phyloP scores from a whole-genome alignment of 2,888 invertebrate species.

The Sphinx pinastri region DNA sequence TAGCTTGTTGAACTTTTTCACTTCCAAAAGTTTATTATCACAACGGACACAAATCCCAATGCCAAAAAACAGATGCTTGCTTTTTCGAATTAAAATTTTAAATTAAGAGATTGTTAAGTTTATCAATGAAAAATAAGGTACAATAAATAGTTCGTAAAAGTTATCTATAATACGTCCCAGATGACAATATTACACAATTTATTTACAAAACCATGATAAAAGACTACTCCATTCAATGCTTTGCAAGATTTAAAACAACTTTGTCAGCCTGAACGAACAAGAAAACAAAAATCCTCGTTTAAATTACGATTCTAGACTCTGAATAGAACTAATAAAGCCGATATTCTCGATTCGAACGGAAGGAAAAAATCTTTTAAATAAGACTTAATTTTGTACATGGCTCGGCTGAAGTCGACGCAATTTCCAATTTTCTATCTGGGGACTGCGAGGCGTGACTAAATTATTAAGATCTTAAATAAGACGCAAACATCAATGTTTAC shows the following conservation, averaged over 20 bases:
- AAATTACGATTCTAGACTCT: constrained; percentile 38
- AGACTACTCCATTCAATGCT: neutral
- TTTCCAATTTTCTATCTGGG: constrained; percentile 82
- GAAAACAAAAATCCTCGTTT: neutral
- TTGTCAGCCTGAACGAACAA: neutral
- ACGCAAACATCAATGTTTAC: constrained; percentile 72
- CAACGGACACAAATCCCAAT: too few relatives aligned
- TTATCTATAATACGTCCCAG: too few relatives aligned
- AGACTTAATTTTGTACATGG: constrained; percentile 67
- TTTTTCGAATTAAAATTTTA: too few relatives aligned
- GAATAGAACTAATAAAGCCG: constrained; percentile 53
- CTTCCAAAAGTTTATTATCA: too few relatives aligned
- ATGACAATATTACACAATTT: too few relatives aligned
- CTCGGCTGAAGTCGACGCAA: constrained; percentile 72
- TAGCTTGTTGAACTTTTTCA: too few relatives aligned
- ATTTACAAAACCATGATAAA: neutral
- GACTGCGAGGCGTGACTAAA: constrained; percentile 76
- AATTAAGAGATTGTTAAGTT: too few relatives aligned
- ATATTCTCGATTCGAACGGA: constrained; percentile 46
- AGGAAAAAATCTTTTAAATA: constrained; percentile 53
- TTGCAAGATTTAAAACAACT: constrained; percentile 18
- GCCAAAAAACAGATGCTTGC: too few relatives aligned
- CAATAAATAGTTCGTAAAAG: too few relatives aligned
- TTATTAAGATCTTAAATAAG: constrained; percentile 79
- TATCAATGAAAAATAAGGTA: too few relatives aligned